Conservation (phyloP, 2,797 vertebrate species). For the Coregonus sp. region DNA sequence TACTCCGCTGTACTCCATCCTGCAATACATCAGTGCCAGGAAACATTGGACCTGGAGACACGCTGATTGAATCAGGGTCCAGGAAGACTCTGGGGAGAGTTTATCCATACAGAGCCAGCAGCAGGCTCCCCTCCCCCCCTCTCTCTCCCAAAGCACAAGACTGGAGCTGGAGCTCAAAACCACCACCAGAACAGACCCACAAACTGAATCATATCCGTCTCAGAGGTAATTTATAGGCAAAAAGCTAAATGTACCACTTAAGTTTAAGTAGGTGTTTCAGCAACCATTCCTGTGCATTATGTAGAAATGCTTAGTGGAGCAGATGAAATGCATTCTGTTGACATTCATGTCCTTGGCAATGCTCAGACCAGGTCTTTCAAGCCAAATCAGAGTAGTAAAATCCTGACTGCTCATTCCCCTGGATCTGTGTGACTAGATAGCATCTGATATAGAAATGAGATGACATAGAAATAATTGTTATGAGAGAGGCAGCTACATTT, state of each 20-base stretch:
- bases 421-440: slow-evolving; percentile 38
- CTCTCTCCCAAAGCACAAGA: not conserved
- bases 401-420: slow-evolving; percentile 20
- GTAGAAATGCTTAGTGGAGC: not conserved
- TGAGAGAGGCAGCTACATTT: slow-evolving; percentile 25
- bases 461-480: slow-evolving; percentile 17
- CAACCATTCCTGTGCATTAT: slow-evolving; percentile 5
- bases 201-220: not conserved
- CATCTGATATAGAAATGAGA: slow-evolving; percentile 51
- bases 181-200: not conserved
- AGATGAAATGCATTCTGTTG: slow-evolving; percentile 6
- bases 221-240: not conserved
- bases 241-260: not conserved
- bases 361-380: slow-evolving; percentile 4
- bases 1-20: slow-evolving; percentile 63
- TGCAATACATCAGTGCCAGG: slow-evolving; percentile 82
- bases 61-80: slow-evolving; percentile 76
- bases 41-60: slow-evolving; percentile 68
- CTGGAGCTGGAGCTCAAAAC: not conserved
- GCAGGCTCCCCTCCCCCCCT: slow-evolving; percentile 8
- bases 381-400: slow-evolving; percentile 24
- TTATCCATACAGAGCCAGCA: slow-evolving; percentile 60
- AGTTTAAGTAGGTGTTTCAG: slow-evolving; percentile 19
- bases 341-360: slow-evolving; percentile 4
- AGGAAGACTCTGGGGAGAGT: slow-evolving; percentile 65